Base-by-base conservation (phyloP, 2,113 vertebrate genomes). In the Dipodomys ordii region DNA sequence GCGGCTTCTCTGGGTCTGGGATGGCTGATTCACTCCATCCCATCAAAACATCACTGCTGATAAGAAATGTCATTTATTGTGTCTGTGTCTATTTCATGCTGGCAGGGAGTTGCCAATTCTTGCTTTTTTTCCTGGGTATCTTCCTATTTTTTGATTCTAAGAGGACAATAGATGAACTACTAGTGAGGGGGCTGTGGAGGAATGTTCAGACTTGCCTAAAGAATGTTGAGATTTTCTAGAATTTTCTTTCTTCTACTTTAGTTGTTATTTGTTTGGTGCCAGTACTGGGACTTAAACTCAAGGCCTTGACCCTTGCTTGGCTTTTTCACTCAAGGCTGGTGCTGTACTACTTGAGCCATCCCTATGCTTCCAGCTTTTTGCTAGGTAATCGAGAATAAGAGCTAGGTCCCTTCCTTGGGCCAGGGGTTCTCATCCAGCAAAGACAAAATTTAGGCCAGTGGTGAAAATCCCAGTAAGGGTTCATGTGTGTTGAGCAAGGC, bases 201-300 rank as follows among this genome's bases (percentile, higher is more conserved):
- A 76, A 27, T 57, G 86, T 46, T 95, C 46, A 65, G 74, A 85
- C 85, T 90, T 90, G n/a, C 64, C 60, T 83, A 6, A 87, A 67
- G 60, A 88, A 6, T 6, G 18, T 67, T 65, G 8, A 28, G 53
- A 23, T 83, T 69, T 69, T 85, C 64, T 81, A 68, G 67, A 6
- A 3, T 28, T 11, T 46, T 87, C n/a, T 68, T 44, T 88, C 32
- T 15, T 57, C 12, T n/a, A 4, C 57, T 81, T 62, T 25, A 35
- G 15, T 23, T 44, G 57, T 85, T 19, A 28, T 27, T 62, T 25
- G 6, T 49, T 69, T 30, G 3, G 53, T 16, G 53, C 15, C 15
- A 13, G 53, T 16, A 16, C 12, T 18, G 53, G 53, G 53, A 18
- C 12, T 69, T 11, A 12, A 49, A 11, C 49, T 49, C 49, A 12